phyloP scores from a whole-genome alignment of 64 coral and sea anemone genomes.

The Anthopleura sola region DNA sequence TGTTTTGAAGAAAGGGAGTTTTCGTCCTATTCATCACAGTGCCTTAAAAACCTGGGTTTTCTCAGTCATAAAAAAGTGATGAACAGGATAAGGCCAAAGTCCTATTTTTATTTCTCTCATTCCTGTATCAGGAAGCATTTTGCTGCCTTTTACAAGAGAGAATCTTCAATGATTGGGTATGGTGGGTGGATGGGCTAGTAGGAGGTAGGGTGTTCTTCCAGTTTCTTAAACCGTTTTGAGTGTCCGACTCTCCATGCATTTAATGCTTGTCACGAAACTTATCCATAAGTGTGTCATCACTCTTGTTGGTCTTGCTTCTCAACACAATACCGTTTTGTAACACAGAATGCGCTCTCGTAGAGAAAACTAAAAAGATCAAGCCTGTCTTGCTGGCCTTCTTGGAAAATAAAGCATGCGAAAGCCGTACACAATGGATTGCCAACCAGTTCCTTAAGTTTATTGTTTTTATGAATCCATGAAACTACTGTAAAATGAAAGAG shows the following conservation, averaged over 20 bases:
- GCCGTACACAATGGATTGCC: too few relatives aligned
- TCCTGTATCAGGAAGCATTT: background rate
- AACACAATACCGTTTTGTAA: background rate
- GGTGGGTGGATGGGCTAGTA: background rate
- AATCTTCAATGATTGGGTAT: background rate
- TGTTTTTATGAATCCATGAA: too few relatives aligned
- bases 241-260: background rate
- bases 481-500: too few relatives aligned
- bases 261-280: background rate
- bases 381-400: too few relatives aligned
- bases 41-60: background rate
- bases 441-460: too few relatives aligned
- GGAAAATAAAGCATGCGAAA: too few relatives aligned
- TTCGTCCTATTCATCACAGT: background rate
- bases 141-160: background rate
- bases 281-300: background rate
- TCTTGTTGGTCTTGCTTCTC: background rate
- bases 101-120: background rate
- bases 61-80: background rate
- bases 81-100: constrained; percentile 5
- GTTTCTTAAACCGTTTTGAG: background rate
- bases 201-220: background rate
- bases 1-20: background rate
- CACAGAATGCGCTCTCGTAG: background rate
- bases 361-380: background rate